These are phyloP conservation scores for Ceratothoa steindachneri DNA, from an alignment of 2,888 invertebrate species.

Conservation along the genomic window DNA sequence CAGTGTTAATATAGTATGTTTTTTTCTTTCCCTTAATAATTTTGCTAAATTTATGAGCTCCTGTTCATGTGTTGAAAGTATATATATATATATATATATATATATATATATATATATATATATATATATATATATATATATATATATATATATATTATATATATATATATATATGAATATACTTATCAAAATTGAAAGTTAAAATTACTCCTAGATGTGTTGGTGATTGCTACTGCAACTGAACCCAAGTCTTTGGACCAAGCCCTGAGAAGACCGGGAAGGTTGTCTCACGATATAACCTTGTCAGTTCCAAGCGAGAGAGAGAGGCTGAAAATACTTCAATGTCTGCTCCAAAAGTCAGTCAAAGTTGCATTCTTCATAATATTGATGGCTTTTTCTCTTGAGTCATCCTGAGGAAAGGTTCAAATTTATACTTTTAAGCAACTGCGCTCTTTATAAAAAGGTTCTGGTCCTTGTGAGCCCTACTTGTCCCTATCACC, in stretches of 20 bases:
- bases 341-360: slow-evolving; percentile 17
- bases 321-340: slow-evolving; percentile 22
- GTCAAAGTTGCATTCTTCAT: background rate
- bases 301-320: slow-evolving; percentile 7
- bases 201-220: background rate
- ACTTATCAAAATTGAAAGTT: background rate
- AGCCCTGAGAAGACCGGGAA: slow-evolving; percentile 32
- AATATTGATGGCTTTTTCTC: background rate
- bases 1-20: too few species aligned
- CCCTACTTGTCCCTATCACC: too few species aligned
- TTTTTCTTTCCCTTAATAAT: too few species aligned
- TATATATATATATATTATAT: background rate
- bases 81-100: too few species aligned
- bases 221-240: slow-evolving; percentile 30
- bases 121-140: background rate
- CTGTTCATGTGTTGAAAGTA: too few species aligned
- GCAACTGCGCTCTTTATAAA: too few species aligned
- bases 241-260: slow-evolving; percentile 28
- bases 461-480: too few species aligned
- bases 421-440: too few species aligned
- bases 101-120: background rate
- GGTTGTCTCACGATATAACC: slow-evolving; percentile 24
- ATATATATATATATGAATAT: background rate
- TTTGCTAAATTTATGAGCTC: too few species aligned
- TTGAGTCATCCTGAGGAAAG: too few species aligned